phyloP scores from a whole-genome alignment of 2,888 invertebrate species.

The Drosophila suboccidentalis region DNA sequence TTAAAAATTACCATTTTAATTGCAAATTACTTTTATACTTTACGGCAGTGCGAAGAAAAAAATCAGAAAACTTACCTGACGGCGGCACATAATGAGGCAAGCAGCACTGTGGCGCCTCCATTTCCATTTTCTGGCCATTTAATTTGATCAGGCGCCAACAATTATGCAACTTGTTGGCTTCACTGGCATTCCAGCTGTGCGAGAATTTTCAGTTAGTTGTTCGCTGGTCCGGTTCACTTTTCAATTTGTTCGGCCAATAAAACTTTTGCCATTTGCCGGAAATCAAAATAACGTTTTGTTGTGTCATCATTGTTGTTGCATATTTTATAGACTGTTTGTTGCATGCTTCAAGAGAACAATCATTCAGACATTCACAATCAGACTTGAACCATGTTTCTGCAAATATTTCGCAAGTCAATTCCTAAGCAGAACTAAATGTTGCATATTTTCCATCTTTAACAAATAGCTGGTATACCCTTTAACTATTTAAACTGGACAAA shows the following conservation, averaged over 20 bases:
- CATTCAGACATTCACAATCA: background rate
- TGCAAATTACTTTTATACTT: slow-evolving; percentile 76
- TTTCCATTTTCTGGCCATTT: slow-evolving; percentile 66
- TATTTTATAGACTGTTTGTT: slow-evolving; percentile 5
- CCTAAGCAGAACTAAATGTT: background rate
- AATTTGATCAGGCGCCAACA: slow-evolving; percentile 81
- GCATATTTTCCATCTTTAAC: background rate
- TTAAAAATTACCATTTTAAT: slow-evolving; percentile 83
- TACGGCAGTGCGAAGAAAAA: slow-evolving; percentile 24
- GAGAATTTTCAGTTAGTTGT: slow-evolving; percentile 19
- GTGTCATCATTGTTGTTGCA: slow-evolving; percentile 33
- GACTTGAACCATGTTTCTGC: background rate
- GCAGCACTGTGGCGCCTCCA: slow-evolving; percentile 5
- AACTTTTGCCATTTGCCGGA: slow-evolving; percentile 71
- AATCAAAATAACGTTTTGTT: slow-evolving; percentile 37
- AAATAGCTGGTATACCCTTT: background rate
- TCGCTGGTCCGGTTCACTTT: slow-evolving; percentile 50
- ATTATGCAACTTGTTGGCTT: slow-evolving; percentile 82
- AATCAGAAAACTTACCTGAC: slow-evolving; percentile 37
- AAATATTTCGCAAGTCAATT: slow-evolving; percentile 1
- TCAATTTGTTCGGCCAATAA: slow-evolving; percentile 72
- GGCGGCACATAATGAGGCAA: slow-evolving; percentile 49
- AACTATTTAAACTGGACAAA: background rate
- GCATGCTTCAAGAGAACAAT: background rate
- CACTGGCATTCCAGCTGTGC: slow-evolving; percentile 27